Evolutionary conservation across 2,797 vertebrate species (phyloP), one percentile per base, ranked within the genome.

Genomic region (Phoxinus dragarum): DNA sequence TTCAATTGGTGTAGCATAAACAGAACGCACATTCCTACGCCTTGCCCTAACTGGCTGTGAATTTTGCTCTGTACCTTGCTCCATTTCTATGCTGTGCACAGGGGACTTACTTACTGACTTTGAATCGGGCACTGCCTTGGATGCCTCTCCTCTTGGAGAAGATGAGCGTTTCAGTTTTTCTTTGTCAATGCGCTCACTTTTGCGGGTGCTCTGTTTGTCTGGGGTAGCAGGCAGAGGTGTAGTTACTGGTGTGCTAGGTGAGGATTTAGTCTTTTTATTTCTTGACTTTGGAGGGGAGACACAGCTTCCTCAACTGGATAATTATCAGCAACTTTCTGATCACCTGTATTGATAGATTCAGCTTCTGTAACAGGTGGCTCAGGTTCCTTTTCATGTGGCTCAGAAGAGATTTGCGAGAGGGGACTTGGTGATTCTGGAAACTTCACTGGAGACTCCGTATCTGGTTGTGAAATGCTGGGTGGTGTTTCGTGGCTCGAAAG

Each of bases 161-260:
- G 90, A 96, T 0, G 97, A 98, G 66, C 98, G 95, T 91, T 98
- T 99, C 1, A 97, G 94, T 68, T 98, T 99, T 84, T 99, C 98
- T 86, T 97, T 96, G 90, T 99, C 98, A 80, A 99, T 99, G 61
- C 98, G 96, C 90, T 99, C 98, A 0, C 98, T 99, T 91, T 99
- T 99, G 52, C 98, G 96, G 0, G 97, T 99, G 79, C 96, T 97
- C 0, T 94, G 97, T 90, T 99, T 99, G 92, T 99, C 98, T 0
- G 91, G 80, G 4, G 91, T 75, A 0, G 87, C 92, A 2, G 93
- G 79, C 7, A 92, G 83, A 7, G 93, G 54, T 0, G 94, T 86
- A 6, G 93, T 80, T 64, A 89, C 61, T 56, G 91, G 66, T 82
- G 91, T 88, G 72, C 95, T 93, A 36, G 95, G 89, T 0, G 96